phyloP scores from a whole-genome alignment of 2,888 invertebrate species.

The Isoperla grammatica region DNA sequence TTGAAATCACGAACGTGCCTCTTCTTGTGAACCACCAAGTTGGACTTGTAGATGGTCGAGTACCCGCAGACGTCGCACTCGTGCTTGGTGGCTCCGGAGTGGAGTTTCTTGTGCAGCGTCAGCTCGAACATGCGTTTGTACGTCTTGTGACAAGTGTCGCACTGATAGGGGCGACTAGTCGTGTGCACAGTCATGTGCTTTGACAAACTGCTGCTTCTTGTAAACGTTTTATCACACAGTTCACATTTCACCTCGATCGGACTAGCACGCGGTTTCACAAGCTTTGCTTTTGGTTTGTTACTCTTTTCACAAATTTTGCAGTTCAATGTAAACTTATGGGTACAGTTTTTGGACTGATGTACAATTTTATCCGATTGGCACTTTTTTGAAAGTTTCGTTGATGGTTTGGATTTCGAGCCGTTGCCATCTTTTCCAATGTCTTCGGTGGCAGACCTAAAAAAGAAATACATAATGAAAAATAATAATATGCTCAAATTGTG shows the following conservation, averaged over 20 bases:
- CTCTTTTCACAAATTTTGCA: too few relatives aligned
- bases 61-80: constrained; percentile 39
- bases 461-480: too few relatives aligned
- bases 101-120: constrained; percentile 39
- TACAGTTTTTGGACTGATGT: too few relatives aligned
- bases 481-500: too few relatives aligned
- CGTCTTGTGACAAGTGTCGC: constrained; percentile 25
- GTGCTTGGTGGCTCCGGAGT: constrained; percentile 37
- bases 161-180: constrained; percentile 22
- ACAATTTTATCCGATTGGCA: too few relatives aligned
- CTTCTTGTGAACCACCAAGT: constrained; percentile 38
- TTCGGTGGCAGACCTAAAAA: too few relatives aligned
- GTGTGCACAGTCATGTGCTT: constrained; percentile 41
- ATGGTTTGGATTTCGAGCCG: too few relatives aligned
- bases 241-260: constrained; percentile 40
- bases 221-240: constrained; percentile 36
- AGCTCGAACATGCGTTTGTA: constrained; percentile 25
- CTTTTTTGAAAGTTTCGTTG: too few relatives aligned
- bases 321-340: too few relatives aligned
- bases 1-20: constrained; percentile 38
- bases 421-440: too few relatives aligned
- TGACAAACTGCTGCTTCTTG: constrained; percentile 32
- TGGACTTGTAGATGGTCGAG: constrained; percentile 38
- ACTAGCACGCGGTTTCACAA: constrained; percentile 44
- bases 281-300: constrained; percentile 30